These are phyloP conservation scores for Perithous albicinctus DNA, from an alignment of 2,888 invertebrate species.

Conservation along the genomic window DNA sequence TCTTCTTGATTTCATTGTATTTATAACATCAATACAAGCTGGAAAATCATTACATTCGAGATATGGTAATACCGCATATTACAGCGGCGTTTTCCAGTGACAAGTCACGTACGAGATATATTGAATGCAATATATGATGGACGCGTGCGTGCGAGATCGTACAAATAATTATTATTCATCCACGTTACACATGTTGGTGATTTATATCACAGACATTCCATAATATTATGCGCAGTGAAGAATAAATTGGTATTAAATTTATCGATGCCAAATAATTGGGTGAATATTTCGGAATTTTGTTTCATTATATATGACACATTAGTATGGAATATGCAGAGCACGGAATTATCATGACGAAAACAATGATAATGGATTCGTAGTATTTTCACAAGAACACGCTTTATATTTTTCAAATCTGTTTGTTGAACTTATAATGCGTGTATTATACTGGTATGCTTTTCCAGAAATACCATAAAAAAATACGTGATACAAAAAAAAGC, in stretches of 20 bases:
- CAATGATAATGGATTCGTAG: background rate
- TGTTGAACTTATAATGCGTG: background rate
- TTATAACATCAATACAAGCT: background rate
- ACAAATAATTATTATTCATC: conserved; percentile 56
- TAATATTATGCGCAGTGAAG: background rate
- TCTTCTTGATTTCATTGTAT: background rate
- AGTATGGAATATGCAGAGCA: background rate
- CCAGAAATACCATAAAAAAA: no score
- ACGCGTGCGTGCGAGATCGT: background rate
- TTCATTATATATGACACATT: background rate
- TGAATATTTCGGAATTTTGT: conserved; percentile 12
- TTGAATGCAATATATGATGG: background rate
- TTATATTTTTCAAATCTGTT: background rate
- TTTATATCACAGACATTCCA: conserved; percentile 38
- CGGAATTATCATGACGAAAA: conserved; percentile 2
- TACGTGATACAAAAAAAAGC: no score
- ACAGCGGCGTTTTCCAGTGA: conserved; percentile 1
- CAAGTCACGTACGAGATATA: background rate
- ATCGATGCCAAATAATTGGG: conserved; percentile 38
- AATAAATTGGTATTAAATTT: conserved; percentile 6
- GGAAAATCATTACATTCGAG: background rate
- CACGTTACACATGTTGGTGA: conserved; percentile 17
- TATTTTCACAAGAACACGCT: background rate
- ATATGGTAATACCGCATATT: background rate
- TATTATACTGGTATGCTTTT: no score